Evolutionary conservation across 2,113 vertebrate genomes (phyloP).

Genomic region (Pogona vitticeps): DNA sequence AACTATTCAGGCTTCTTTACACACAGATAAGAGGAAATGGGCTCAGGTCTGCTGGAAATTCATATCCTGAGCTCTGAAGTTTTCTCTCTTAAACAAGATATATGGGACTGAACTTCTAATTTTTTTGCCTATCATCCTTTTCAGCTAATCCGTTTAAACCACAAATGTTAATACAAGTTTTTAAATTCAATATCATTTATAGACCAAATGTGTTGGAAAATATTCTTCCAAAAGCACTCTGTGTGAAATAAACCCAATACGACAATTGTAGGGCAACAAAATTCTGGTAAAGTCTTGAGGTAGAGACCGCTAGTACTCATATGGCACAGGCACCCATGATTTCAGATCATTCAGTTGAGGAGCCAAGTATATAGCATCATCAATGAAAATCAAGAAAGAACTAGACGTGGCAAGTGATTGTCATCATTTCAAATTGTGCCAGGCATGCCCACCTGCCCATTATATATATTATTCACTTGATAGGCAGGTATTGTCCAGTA

Average conservation of each 20-base stretch:
- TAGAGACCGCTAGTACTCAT: background rate
- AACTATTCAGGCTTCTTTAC: no score
- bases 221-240: no score
- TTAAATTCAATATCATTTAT: background rate
- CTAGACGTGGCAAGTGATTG: background rate
- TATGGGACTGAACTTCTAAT: background rate
- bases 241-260: background rate
- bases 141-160: no score
- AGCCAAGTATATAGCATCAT: background rate
- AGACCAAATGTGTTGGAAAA: background rate
- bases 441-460: background rate
- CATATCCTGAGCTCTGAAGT: no score
- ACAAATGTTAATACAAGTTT: background rate
- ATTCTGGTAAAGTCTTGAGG: background rate
- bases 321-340: background rate
- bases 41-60: no score
- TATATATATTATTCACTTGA: background rate
- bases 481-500: background rate
- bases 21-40: background rate
- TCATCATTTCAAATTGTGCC: background rate
- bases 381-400: background rate
- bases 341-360: background rate
- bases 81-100: background rate
- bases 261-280: background rate
- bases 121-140: background rate